These are phyloP conservation scores for Pangasius mekongensis DNA, from an alignment of 2,797 vertebrate species.

Conservation along the genomic window DNA sequence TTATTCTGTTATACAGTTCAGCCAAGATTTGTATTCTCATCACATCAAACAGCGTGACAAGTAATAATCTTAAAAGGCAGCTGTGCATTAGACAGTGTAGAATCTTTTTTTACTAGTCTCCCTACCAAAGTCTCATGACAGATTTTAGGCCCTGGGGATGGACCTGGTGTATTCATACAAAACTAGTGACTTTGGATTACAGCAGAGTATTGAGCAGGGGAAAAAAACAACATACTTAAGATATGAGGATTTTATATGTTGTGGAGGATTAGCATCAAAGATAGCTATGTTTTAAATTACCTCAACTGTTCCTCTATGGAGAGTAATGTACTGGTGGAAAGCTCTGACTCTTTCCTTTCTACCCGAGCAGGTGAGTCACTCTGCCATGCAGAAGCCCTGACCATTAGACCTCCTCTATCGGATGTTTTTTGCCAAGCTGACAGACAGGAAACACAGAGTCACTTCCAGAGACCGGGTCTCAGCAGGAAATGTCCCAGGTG, in stretches of 20 bases:
- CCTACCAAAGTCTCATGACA: neutral
- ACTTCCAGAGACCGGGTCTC: constrained; percentile 59
- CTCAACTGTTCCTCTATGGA: neutral
- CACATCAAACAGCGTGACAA: neutral
- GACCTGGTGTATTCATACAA: neutral
- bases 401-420: constrained; percentile 53
- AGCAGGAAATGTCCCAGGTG: constrained; percentile 68
- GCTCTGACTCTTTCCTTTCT: neutral
- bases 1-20: neutral
- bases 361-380: constrained; percentile 24
- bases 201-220: neutral
- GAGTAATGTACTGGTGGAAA: neutral
- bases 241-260: neutral
- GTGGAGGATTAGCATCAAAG: neutral
- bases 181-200: neutral
- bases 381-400: constrained; percentile 28
- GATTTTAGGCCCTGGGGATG: neutral
- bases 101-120: neutral
- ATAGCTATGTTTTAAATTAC: neutral
- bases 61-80: neutral
- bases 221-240: neutral
- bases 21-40: neutral
- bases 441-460: constrained; percentile 53
- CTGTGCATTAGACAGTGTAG: neutral
- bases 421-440: constrained; percentile 39